Evolutionary conservation across 2,888 invertebrate genomes (phyloP).

Genomic region (Xestia ashworthii): DNA sequence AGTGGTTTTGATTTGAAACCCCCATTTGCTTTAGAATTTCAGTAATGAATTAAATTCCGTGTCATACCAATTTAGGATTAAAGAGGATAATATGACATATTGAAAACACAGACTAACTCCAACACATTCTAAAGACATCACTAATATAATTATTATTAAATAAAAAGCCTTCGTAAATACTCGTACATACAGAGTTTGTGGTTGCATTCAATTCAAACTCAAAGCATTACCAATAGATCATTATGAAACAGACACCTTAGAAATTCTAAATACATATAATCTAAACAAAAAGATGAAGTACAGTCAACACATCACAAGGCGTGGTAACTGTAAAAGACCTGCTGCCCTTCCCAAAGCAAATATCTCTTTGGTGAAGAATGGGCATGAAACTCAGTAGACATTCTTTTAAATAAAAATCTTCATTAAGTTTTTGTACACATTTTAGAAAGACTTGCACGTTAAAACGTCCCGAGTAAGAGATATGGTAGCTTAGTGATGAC

Average conservation of each 20-base stretch:
- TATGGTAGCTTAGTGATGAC: background rate
- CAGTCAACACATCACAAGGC: no score
- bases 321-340: no score
- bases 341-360: no score
- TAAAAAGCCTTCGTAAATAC: background rate
- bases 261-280: no score
- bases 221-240: background rate
- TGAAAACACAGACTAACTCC: background rate
- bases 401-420: no score
- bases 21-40: conserved; percentile 1
- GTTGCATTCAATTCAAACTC: background rate
- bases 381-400: background rate
- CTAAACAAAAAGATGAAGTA: no score
- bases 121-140: background rate
- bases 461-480: no score
- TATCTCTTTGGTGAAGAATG: background rate
- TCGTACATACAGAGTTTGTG: background rate
- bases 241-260: no score
- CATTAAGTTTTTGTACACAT: no score
- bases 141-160: no score
- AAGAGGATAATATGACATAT: background rate
- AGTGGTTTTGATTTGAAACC: background rate
- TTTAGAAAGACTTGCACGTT: no score
- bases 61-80: background rate
- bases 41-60: background rate